phyloP scores from a whole-genome alignment of 2,888 invertebrate genomes.

The Limenitis camilla region DNA sequence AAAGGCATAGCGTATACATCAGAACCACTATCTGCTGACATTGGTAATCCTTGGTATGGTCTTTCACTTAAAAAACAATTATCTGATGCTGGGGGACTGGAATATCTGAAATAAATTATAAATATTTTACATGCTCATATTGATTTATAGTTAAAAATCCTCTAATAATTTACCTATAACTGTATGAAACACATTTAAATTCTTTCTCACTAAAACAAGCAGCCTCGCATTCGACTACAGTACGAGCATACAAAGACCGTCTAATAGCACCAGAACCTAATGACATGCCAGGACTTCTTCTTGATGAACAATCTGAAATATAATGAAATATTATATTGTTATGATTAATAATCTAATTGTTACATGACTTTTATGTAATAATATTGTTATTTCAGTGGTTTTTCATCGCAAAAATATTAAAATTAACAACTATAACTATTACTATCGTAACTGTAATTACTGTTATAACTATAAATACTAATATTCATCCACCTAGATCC shows the following conservation, averaged over 20 bases:
- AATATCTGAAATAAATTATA: conserved; percentile 49
- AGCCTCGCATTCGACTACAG: conserved; percentile 84
- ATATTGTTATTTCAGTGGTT: no score
- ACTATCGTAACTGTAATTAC: no score
- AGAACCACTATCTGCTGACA: conserved; percentile 84
- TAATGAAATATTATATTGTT: no score
- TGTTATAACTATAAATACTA: no score
- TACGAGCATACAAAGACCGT: conserved; percentile 77
- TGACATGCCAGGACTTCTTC: conserved; percentile 83
- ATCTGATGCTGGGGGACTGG: conserved; percentile 74
- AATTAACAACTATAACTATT: no score
- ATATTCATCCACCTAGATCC: no score
- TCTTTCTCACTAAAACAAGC: conserved; percentile 81
- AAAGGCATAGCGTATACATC: conserved; percentile 86
- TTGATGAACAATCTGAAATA: conserved; percentile 82
- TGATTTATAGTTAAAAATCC: no score
- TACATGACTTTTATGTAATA: no score
- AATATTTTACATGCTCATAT: not conserved
- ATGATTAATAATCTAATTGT: no score
- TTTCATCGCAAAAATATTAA: no score
- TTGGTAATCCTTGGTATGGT: conserved; percentile 79
- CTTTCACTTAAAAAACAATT: conserved; percentile 86
- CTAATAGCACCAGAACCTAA: conserved; percentile 80
- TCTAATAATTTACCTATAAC: conserved; percentile 74
- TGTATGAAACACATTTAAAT: conserved; percentile 84